Evolutionary conservation across 2,113 vertebrate species (phyloP), one percentile per base, ranked within the genome.

Genomic region (Cebus imitator): DNA sequence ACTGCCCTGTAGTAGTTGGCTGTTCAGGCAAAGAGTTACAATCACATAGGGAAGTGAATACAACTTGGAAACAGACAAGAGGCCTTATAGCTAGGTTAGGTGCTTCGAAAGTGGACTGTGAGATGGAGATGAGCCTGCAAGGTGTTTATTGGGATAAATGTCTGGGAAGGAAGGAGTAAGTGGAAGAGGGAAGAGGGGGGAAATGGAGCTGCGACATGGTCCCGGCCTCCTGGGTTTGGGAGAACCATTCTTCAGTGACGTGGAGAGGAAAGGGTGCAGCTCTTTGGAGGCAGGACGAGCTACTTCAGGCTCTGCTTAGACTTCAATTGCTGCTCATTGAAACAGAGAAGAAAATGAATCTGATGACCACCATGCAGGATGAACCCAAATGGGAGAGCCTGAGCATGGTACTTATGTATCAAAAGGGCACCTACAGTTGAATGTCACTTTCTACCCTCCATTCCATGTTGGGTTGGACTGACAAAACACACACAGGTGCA

Each of bases 191-290:
- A 25, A 35, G 45, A 25, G 43, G 3, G 6, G 25, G 27, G n/a
- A 10, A 10, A 6, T 3, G 37, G 43, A 17, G n/a, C 9, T 84
- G 20, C 13, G 4, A 2, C 7, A 6, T 0, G 0, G 25, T 23
- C 17, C 18, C 43, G 78, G 78, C 18, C 30, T 91, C 50, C 55
- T 32, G 37, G 40, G 81, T 6, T 18, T 20, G 35, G 10, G 55
- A n/a, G 32, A 43, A n/a, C 0, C 0, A 68, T 5, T 11, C 2
- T 37, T 2, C 0, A 16, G 1, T 9, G 45, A 23, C 8, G n/a
- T 6, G 6, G 58, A 35, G 55, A 10, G 9, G 1, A 3, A n/a
- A 61, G 25, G 45, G 45, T 13, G 25, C 27, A 79, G 72, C n/a
- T 37, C 55, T 76, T 10, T 21, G 7, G 32, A 10, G 0, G 8